Percentiles rank a stretch among this genome's conserved stretches.
phyloP scores from a whole-genome alignment of 2,113 vertebrate species.

The Pelmatolapia mariae region DNA sequence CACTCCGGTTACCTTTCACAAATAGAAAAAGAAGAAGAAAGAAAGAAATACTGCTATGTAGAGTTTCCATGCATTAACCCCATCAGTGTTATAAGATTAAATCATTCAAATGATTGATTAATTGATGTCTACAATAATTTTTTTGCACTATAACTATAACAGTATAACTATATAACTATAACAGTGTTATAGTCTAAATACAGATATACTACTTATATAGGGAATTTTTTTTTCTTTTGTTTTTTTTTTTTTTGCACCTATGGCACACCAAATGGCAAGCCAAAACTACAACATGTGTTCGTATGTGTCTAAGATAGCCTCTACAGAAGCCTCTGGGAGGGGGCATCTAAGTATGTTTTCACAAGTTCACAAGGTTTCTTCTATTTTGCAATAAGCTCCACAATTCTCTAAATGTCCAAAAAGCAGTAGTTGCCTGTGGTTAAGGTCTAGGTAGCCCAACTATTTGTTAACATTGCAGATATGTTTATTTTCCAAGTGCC shows the following conservation, averaged over 20 bases:
- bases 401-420: not conserved
- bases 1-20: not conserved
- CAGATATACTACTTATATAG: not conserved
- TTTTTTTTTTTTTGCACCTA: not conserved
- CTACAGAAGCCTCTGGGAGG: not conserved
- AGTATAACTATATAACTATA: not conserved
- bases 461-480: not conserved
- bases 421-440: not conserved
- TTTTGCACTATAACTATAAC: not conserved
- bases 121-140: rapidly evolving
- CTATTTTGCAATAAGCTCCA: not conserved
- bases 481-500: not conserved
- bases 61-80: not conserved
- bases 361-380: not conserved
- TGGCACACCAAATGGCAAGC: not conserved
- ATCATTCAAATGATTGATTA: rapidly evolving
- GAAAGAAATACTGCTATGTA: not conserved
- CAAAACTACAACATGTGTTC: not conserved
- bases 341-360: not conserved
- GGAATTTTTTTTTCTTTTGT: not conserved
- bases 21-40: not conserved
- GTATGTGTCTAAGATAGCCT: not conserved
- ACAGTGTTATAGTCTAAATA: not conserved
- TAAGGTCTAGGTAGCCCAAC: not conserved
- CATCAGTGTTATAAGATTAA: not conserved